A percentile compares a stretch with the other conserved stretches of the same genome.
phyloP scores from a whole-genome alignment of 2,888 invertebrate genomes.

The Sinhomidia bicolor region DNA sequence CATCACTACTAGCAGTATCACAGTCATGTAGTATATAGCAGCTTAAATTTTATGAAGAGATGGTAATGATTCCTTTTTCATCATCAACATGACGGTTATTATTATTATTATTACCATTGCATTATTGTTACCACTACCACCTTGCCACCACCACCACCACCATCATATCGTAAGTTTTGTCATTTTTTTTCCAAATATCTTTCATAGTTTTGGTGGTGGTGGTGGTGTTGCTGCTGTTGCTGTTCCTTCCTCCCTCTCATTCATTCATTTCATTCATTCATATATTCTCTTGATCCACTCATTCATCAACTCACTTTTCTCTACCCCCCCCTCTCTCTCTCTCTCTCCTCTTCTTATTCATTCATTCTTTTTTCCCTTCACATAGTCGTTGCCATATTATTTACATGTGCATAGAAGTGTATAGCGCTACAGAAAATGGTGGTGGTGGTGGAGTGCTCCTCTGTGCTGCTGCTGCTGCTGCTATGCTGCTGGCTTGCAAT shows the following conservation, averaged over 20 bases:
- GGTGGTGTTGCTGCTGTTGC: not conserved
- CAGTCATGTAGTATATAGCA: no score
- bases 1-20: no score
- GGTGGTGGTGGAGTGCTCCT: no score
- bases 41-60: not conserved
- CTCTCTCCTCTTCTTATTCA: constrained; percentile 8
- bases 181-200: not conserved
- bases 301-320: constrained; percentile 31
- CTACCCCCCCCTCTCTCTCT: not conserved
- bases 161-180: not conserved
- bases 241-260: constrained; percentile 29
- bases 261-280: constrained; percentile 40
- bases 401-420: no score
- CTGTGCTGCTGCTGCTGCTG: not conserved
- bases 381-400: no score
- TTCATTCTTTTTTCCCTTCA: constrained; percentile 38
- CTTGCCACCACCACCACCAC: not conserved
- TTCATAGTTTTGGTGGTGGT: constrained; percentile 8
- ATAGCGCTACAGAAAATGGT: no score
- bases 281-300: constrained; percentile 30
- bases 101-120: not conserved
- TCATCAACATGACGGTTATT: not conserved
- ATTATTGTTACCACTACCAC: not conserved
- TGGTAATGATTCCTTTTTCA: constrained; percentile 5
- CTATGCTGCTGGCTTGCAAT: not conserved